Conservation (phyloP, 2,113 vertebrate species). For the Myotis brandtii region DNA sequence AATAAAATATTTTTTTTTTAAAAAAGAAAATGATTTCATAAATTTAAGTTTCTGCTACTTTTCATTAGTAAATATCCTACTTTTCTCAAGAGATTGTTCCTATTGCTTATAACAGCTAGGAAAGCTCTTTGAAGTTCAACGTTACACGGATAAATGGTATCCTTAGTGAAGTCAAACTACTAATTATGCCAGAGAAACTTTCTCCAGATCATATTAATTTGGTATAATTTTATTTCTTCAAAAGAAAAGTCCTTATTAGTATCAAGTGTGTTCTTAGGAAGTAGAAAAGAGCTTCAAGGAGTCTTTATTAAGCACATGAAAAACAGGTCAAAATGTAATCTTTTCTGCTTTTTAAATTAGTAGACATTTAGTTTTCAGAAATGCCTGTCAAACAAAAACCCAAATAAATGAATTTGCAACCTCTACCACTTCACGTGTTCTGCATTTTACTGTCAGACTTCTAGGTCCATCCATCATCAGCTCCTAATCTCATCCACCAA, state of each 20-base stretch:
- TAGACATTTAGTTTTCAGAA: conserved; percentile 29
- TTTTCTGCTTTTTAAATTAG: conserved; percentile 1
- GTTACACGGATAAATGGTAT: neutral
- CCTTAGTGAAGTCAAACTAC: conserved; percentile 47
- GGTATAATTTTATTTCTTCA: conserved; percentile 32
- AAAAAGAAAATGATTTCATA: neutral
- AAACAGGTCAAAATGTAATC: conserved; percentile 9
- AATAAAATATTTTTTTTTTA: too few relatives aligned
- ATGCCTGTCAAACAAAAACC: neutral
- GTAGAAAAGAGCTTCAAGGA: neutral
- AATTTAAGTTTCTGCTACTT: conserved; percentile 24
- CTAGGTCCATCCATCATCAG: neutral
- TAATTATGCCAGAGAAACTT: conserved; percentile 33
- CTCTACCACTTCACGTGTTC: neutral
- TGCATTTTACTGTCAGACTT: neutral
- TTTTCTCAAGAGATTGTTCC: conserved; percentile 35
- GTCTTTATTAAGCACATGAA: neutral
- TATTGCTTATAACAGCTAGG: neutral
- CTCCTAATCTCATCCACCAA: neutral
- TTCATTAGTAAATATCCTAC: neutral
- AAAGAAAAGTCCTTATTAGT: conserved; percentile 18
- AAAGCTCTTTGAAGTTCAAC: conserved; percentile 46
- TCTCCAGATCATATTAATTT: conserved; percentile 15
- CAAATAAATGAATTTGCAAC: neutral
- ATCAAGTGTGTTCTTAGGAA: neutral